Percentiles rank a stretch among this genome's conserved stretches.
These are phyloP conservation scores for Siphonodentalium dalli DNA, from an alignment of 2,888 invertebrate genomes.

Conservation along the genomic window DNA sequence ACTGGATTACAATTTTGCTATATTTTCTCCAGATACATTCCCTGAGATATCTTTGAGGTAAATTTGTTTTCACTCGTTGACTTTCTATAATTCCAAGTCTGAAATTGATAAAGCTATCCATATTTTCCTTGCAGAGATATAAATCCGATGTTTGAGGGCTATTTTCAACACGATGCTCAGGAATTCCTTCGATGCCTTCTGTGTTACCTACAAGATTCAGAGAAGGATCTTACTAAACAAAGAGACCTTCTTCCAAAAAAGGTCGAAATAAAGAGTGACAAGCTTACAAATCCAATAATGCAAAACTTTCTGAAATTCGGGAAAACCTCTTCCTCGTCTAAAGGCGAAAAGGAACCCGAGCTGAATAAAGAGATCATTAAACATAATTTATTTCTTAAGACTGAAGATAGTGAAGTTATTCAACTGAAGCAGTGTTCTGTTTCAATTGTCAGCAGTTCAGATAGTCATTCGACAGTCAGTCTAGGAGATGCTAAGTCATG, in stretches of 20 bases:
- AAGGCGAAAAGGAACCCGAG: neutral
- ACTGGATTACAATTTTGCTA: no score
- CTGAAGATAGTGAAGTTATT: neutral
- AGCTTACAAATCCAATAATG: conserved; percentile 36
- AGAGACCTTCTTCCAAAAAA: conserved; percentile 26
- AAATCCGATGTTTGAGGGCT: conserved; percentile 80
- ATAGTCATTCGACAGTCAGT: no score
- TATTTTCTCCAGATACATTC: no score
- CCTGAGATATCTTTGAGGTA: neutral
- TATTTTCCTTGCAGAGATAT: conserved; percentile 67
- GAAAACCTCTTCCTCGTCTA: no score
- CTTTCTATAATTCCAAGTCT: neutral
- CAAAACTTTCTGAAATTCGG: conserved; percentile 34
- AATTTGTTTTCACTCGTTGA: neutral
- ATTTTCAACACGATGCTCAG: conserved; percentile 93
- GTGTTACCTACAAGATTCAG: conserved; percentile 56
- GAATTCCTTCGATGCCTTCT: conserved; percentile 71
- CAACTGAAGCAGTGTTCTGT: neutral
- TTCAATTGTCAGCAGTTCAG: conserved; percentile 1
- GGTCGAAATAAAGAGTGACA: conserved; percentile 16
- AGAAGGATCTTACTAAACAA: conserved; percentile 41
- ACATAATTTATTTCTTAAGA: neutral
- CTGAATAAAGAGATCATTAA: neutral
- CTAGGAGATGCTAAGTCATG: neutral
- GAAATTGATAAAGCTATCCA: no score